A percentile compares a stretch with the other conserved stretches of the same genome.
phyloP scores from a whole-genome alignment of 2,797 vertebrate genomes.

The Astyanax mexicanus region DNA sequence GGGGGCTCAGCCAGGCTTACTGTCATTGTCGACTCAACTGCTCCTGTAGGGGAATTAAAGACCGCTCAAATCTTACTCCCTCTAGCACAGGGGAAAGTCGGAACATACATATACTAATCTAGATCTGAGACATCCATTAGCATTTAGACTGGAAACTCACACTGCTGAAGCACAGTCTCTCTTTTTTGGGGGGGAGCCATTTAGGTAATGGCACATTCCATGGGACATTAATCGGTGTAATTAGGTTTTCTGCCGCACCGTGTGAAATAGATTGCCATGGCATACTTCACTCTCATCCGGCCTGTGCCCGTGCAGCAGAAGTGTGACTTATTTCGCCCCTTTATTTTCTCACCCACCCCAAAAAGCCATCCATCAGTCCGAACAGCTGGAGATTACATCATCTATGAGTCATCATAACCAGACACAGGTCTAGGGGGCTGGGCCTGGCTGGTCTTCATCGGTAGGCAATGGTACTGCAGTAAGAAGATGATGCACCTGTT shows the following conservation, averaged over 20 bases:
- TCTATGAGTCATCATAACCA: conserved; percentile 12
- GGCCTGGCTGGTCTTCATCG: conserved; percentile 2
- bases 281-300: conserved; percentile 49
- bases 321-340: conserved; percentile 25
- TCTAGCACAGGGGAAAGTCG: conserved; percentile 52
- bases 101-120: conserved; percentile 43
- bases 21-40: conserved; percentile 62
- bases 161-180: conserved; percentile 49
- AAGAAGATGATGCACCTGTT: conserved; percentile 14
- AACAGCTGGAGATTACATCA: conserved; percentile 32
- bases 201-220: conserved; percentile 72
- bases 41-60: conserved; percentile 61
- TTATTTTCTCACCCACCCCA: conserved; percentile 20
- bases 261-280: conserved; percentile 52
- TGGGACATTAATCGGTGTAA: conserved; percentile 79
- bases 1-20: conserved; percentile 56
- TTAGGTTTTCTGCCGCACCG: conserved; percentile 65
- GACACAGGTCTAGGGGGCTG: background rate
- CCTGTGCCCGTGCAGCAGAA: conserved; percentile 37
- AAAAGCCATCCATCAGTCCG: conserved; percentile 35
- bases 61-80: conserved; percentile 59
- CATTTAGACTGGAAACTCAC: conserved; percentile 58
- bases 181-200: conserved; percentile 54
- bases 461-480: conserved; percentile 4
- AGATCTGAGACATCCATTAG: conserved; percentile 54